phyloP scores from a whole-genome alignment of 2,797 vertebrate genomes.

The Myripristis murdjan region DNA sequence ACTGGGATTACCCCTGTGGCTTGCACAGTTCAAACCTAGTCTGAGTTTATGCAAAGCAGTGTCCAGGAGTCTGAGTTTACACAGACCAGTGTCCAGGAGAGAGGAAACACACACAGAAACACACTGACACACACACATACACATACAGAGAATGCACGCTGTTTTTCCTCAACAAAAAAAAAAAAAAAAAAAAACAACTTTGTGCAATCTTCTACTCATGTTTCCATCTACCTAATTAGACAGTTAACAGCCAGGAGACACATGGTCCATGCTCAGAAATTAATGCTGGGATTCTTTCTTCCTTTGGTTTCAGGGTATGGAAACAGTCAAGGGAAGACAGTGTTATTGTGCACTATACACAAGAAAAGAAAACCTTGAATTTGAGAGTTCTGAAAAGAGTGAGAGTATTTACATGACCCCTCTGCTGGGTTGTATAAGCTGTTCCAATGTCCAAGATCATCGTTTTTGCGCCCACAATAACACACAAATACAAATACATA shows the following conservation, averaged over 20 bases:
- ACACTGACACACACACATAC: conserved; percentile 23
- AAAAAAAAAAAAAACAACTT: no score
- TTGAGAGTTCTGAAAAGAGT: background rate
- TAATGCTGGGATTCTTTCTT: conserved; percentile 46
- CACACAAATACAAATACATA: conserved; percentile 13
- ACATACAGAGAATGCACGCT: background rate
- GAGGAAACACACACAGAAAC: conserved; percentile 18
- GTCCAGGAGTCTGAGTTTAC: conserved; percentile 56
- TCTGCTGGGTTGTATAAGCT: conserved; percentile 22
- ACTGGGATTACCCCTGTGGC: conserved; percentile 54
- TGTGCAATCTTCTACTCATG: conserved; percentile 29
- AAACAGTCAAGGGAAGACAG: conserved; percentile 22
- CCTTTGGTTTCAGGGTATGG: conserved; percentile 24
- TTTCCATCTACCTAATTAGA: conserved; percentile 53
- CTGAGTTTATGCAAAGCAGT: conserved; percentile 42
- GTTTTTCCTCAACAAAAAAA: conserved; percentile 7
- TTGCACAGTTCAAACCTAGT: conserved; percentile 33
- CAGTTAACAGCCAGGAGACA: conserved; percentile 36
- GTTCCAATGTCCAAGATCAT: conserved; percentile 16
- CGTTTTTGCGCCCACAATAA: conserved; percentile 15
- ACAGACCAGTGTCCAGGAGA: conserved; percentile 39
- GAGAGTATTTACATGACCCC: background rate
- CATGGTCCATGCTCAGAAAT: conserved; percentile 26
- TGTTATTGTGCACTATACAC: conserved; percentile 13
- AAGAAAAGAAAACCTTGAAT: conserved; percentile 5